Percentiles rank a stretch among this genome's conserved stretches.
These are phyloP conservation scores for Rhopalosiphum padi DNA, from an alignment of 1,140 invertebrate species.

Conservation along the genomic window DNA sequence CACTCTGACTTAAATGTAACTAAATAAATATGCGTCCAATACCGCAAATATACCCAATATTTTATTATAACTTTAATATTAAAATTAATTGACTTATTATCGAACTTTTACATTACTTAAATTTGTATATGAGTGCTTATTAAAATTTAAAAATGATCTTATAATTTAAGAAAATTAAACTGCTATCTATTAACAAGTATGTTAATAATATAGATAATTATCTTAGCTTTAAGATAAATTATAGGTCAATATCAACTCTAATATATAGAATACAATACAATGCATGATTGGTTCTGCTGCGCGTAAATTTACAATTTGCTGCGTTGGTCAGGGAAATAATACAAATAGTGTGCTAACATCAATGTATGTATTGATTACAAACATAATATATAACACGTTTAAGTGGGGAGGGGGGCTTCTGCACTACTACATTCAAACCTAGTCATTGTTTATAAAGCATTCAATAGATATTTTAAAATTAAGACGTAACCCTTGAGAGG, in stretches of 20 bases:
- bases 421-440: background rate
- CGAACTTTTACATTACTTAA: background rate
- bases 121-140: background rate
- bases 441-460: background rate
- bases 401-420: accelerated
- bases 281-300: no score
- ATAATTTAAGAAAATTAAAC: background rate
- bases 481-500: background rate
- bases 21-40: background rate
- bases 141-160: background rate
- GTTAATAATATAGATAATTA: background rate
- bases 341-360: background rate
- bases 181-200: background rate
- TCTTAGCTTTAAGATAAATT: no score
- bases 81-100: background rate
- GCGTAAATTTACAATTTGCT: no score
- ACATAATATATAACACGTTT: background rate
- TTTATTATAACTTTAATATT: background rate
- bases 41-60: background rate
- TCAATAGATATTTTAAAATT: background rate
- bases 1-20: no score
- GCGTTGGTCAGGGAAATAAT: no score
- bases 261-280: no score
- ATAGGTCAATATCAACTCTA: no score
- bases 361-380: background rate